Evolutionary conservation across 2,797 vertebrate genomes (phyloP).

Genomic region (Manis pentadactyla): DNA sequence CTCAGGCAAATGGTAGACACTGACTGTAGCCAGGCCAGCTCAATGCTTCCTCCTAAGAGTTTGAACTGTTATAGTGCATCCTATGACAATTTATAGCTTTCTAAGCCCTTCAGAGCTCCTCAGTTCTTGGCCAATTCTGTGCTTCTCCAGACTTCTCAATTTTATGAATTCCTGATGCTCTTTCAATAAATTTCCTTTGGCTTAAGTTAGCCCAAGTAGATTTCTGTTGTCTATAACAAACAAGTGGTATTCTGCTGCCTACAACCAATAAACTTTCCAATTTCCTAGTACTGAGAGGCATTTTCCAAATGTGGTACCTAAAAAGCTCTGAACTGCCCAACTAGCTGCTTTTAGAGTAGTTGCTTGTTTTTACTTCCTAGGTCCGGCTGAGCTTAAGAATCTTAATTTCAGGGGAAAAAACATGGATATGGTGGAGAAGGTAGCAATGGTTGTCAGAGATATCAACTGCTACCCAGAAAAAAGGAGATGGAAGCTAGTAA

Average conservation of each 20-base stretch:
- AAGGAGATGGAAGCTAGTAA: background rate
- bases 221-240: background rate
- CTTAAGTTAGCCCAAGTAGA: background rate
- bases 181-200: constrained; percentile 13
- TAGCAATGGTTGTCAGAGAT: background rate
- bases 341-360: background rate
- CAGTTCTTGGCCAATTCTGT: background rate
- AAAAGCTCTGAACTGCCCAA: background rate
- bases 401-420: background rate
- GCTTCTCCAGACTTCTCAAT: background rate
- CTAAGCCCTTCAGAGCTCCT: background rate
- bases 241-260: background rate
- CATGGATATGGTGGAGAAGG: background rate
- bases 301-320: background rate
- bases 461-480: background rate
- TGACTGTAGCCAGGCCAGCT: background rate
- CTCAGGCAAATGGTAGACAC: background rate
- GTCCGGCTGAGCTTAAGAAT: background rate
- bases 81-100: background rate
- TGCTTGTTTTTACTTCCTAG: background rate
- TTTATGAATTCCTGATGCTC: background rate
- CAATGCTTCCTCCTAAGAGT: background rate
- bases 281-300: background rate
- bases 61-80: background rate
- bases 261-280: background rate